These are phyloP conservation scores for Caretta caretta DNA, from an alignment of 2,113 vertebrate genomes.

Conservation along the genomic window DNA sequence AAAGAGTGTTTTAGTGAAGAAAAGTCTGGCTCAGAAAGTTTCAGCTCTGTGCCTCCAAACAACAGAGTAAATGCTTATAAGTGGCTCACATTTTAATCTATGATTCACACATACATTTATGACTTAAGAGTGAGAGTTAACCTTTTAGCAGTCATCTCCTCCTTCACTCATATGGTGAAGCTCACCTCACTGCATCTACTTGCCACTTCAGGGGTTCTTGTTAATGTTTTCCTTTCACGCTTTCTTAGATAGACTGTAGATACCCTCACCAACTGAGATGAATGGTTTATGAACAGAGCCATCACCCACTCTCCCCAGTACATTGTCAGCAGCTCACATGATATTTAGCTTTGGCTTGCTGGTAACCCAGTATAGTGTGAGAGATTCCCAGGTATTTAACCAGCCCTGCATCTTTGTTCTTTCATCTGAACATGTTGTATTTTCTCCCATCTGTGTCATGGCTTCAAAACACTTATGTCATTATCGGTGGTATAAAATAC, in stretches of 20 bases:
- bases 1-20: constrained; percentile 9
- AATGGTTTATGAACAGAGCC: background rate
- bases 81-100: background rate
- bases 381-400: background rate
- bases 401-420: background rate
- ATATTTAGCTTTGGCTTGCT: background rate
- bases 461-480: background rate
- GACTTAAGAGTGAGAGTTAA: background rate
- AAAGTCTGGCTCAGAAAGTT: background rate
- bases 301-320: background rate
- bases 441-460: background rate
- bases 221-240: background rate
- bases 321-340: background rate
- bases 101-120: background rate
- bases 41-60: background rate
- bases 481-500: background rate
- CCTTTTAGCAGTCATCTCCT: background rate
- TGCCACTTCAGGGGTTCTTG: background rate
- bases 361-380: background rate
- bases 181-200: background rate
- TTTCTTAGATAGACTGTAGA: background rate
- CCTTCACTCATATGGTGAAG: background rate
- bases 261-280: background rate
- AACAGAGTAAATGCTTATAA: background rate
- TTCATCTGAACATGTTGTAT: background rate